Conservation (phyloP, 2,888 invertebrate species). For the Mesorhabditis sp. region DNA sequence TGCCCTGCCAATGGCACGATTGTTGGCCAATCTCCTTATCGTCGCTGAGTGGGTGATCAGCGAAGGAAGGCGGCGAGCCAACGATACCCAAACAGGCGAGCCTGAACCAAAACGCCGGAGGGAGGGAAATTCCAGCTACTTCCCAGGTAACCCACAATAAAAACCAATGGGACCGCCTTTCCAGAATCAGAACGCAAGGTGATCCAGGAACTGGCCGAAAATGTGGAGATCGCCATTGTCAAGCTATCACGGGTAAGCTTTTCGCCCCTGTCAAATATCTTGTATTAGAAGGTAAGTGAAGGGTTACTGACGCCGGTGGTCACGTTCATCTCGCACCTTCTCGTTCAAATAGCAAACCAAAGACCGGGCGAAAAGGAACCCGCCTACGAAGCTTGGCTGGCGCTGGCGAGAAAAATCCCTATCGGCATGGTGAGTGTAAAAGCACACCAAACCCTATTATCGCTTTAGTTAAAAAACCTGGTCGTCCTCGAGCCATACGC, state of each 20-base stretch:
- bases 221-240: not conserved
- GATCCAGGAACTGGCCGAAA: not conserved
- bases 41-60: not conserved
- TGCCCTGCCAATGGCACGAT: not conserved
- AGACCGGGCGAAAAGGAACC: not conserved
- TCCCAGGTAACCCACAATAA: not conserved
- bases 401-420: not conserved
- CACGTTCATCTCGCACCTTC: not conserved
- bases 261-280: not conserved
- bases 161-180: not conserved
- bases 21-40: not conserved
- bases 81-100: not conserved
- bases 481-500: not conserved
- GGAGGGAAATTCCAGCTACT: not conserved
- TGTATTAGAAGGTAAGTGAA: not conserved
- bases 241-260: not conserved
- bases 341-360: not conserved
- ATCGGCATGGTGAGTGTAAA: not conserved
- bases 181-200: not conserved
- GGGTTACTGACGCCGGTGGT: constrained; percentile 1
- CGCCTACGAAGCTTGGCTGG: not conserved
- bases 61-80: not conserved
- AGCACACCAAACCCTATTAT: not conserved
- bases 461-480: not conserved
- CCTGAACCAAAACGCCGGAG: not conserved